Percentiles rank a stretch among this genome's conserved stretches.
Conservation (phyloP, 2,113 vertebrate species). For the Petroica traversi region DNA sequence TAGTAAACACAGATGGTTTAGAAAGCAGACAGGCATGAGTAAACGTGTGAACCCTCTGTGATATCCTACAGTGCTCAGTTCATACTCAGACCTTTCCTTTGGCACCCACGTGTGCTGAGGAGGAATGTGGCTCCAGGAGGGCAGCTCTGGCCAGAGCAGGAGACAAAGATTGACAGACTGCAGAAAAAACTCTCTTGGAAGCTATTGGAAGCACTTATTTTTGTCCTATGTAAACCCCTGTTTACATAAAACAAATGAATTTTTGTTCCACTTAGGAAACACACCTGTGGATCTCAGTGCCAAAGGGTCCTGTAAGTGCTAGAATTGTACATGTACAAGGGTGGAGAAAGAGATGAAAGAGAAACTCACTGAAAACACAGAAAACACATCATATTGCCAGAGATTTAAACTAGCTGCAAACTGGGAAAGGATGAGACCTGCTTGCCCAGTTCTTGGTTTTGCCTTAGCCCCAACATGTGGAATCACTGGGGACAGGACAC, state of each 20-base stretch:
- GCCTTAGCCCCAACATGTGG: not conserved
- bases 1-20: not conserved
- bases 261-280: not conserved
- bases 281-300: not conserved
- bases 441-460: not conserved
- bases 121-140: not conserved
- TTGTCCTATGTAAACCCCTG: not conserved
- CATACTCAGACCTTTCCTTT: not conserved
- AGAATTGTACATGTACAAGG: not conserved
- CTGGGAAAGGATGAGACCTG: not conserved
- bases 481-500: rapidly evolving
- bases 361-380: not conserved
- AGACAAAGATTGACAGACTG: not conserved
- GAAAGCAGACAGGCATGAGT: not conserved
- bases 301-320: not conserved
- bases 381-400: not conserved
- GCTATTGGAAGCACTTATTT: not conserved
- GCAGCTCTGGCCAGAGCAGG: not conserved
- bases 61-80: rapidly evolving
- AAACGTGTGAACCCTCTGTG: rapidly evolving
- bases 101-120: rapidly evolving
- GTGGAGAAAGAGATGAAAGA: not conserved
- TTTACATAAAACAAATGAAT: not conserved
- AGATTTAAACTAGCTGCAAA: not conserved
- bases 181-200: not conserved